Base-by-base conservation (phyloP, 2,888 invertebrate genomes). In the Dugesia japonica region DNA sequence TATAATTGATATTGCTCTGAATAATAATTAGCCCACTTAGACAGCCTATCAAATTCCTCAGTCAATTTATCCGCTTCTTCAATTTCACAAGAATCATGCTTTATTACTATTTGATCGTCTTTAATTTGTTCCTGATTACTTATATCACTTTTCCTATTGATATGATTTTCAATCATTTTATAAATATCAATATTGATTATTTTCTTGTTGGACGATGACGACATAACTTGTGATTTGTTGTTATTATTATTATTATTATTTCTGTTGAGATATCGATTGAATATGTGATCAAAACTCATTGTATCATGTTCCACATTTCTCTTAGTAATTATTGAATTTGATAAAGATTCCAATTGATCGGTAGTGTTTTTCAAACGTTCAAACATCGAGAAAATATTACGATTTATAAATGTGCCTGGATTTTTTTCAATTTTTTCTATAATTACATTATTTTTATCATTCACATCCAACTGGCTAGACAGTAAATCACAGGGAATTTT, bases 1-100 rank as follows among this genome's bases (percentile, higher is more conserved):
- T 4, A 56, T 23, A n/a, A 56, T 4, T 42, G 56, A 23, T 71
- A 42, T 23, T 75, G 42, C 7, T 23, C 26, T 27, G 28, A 38
- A 38, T 56, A 75, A 28, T 56, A 56, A n/a, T 26, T 28, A 13
- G 56, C 56, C 75, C 75, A 75, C 1, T 42, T 26, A 26, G 7
- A 71, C 17, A 56, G 7, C 17, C 75, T 28, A 26, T 71, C 56
- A 1, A 56, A 27, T 42, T 75, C 75, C 42, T 38, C 26, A 9
- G 26, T 71, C 7, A 75, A 20, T 26, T 42, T n/a, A 23, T 56
- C 20, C 9, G 56, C 26, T 26, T 75, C 75, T 26, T 1, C 75
- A 71, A 31, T 7, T 7, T 31, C 31, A 31, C 13, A 7, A 7
- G 13, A 13, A 4, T 7, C 13, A 7, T 7, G 4, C 13, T 31